These are phyloP conservation scores for Synanthedon myopaeformis DNA, from an alignment of 2,888 invertebrate genomes.

Conservation along the genomic window DNA sequence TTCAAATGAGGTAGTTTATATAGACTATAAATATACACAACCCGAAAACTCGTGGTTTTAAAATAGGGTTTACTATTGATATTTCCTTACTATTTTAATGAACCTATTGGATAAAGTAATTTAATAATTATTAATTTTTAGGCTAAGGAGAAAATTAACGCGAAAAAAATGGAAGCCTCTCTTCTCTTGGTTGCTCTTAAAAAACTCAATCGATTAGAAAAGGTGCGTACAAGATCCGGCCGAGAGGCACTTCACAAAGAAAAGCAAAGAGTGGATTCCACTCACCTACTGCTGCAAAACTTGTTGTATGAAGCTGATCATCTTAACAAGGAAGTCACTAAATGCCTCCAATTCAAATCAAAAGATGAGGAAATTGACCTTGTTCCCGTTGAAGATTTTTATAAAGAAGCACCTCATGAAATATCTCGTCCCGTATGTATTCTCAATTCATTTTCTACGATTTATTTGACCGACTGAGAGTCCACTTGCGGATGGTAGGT, in stretches of 20 bases:
- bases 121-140: conserved; percentile 27
- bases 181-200: conserved; percentile 85
- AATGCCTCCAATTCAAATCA: conserved; percentile 94
- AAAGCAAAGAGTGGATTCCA: conserved; percentile 90
- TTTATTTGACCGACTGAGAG: too few species aligned
- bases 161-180: conserved; percentile 79
- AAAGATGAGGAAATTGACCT: conserved; percentile 94
- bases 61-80: background rate
- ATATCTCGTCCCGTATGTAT: conserved; percentile 75
- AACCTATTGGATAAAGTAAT: too few species aligned
- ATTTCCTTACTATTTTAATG: background rate
- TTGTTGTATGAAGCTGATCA: conserved; percentile 94
- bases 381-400: conserved; percentile 86
- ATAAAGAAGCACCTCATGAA: conserved; percentile 78
- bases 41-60: too few species aligned
- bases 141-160: conserved; percentile 73
- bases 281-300: conserved; percentile 92
- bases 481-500: too few species aligned
- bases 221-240: conserved; percentile 85
- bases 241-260: conserved; percentile 85
- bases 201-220: conserved; percentile 90
- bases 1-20: conserved; percentile 56
- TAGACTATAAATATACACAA: too few species aligned
- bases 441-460: too few species aligned
- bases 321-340: conserved; percentile 93